Conservation (phyloP, 2,888 invertebrate genomes). For the Apocheima hispidaria region DNA sequence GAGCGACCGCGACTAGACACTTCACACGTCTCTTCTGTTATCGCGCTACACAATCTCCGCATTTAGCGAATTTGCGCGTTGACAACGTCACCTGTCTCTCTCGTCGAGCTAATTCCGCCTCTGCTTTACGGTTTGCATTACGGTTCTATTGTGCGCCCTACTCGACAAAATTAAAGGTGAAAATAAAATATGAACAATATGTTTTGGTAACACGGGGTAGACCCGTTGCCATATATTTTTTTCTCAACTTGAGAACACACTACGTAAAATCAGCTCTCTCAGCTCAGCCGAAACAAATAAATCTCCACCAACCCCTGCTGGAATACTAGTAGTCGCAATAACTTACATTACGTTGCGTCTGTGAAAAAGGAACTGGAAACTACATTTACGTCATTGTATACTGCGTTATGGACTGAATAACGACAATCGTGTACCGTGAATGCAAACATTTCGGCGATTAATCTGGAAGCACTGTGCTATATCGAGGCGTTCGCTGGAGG, state of each 20-base stretch:
- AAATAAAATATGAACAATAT: not conserved
- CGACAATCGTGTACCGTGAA: conserved; percentile 71
- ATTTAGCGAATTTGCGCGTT: conserved; percentile 43
- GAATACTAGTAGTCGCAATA: conserved; percentile 40
- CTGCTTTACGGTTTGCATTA: conserved; percentile 1
- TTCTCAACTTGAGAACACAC: not conserved
- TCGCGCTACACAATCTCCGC: conserved; percentile 37
- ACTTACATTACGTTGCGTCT: conserved; percentile 48
- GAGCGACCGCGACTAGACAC: conserved; percentile 42
- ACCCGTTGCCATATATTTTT: not conserved
- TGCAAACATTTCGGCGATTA: conserved; percentile 84
- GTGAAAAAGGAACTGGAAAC: conserved; percentile 57
- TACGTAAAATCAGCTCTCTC: not conserved
- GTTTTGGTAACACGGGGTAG: not conserved
- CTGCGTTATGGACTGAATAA: conserved; percentile 64
- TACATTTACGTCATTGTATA: conserved; percentile 70
- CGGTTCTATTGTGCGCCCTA: not conserved
- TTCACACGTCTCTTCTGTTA: conserved; percentile 46
- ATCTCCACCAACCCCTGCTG: conserved; percentile 12
- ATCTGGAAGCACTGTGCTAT: conserved; percentile 78
- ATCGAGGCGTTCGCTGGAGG: conserved; percentile 72
- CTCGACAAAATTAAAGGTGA: not conserved
- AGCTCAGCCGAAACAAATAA: conserved; percentile 3
- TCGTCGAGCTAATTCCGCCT: conserved; percentile 15
- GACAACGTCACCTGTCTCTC: conserved; percentile 29